Percentiles rank a stretch among this genome's conserved stretches.
Evolutionary conservation across 2,113 vertebrate species (phyloP).

Genomic region (Eulemur macaco): DNA sequence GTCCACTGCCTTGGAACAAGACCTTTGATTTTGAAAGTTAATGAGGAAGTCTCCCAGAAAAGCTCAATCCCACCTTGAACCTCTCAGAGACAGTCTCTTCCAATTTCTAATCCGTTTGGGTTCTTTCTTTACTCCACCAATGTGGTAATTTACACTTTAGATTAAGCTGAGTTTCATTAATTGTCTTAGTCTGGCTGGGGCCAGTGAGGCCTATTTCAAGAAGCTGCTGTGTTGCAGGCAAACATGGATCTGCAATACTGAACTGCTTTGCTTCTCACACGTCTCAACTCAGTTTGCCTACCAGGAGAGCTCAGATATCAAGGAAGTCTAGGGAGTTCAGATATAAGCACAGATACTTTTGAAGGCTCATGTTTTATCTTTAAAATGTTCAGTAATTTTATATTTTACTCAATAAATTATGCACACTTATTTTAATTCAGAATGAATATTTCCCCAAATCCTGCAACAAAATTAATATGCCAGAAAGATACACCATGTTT

Average conservation of each 20-base stretch:
- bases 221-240: not conserved
- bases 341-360: not conserved
- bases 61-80: not conserved
- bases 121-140: not conserved
- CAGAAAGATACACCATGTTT: not conserved
- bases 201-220: not conserved
- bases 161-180: not conserved
- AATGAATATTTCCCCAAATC: not conserved
- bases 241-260: rapidly evolving
- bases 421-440: not conserved
- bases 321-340: not conserved
- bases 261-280: not conserved
- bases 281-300: not conserved
- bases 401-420: not conserved
- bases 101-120: not conserved
- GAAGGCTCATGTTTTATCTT: not conserved
- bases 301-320: not conserved
- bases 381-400: not conserved
- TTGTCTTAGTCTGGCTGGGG: not conserved
- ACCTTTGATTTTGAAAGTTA: not conserved
- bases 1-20: not conserved
- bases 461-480: not conserved
- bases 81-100: not conserved
- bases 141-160: not conserved
- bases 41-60: not conserved